Conservation (phyloP, 2,797 vertebrate species). For the Acipenser oxyrinchus region DNA sequence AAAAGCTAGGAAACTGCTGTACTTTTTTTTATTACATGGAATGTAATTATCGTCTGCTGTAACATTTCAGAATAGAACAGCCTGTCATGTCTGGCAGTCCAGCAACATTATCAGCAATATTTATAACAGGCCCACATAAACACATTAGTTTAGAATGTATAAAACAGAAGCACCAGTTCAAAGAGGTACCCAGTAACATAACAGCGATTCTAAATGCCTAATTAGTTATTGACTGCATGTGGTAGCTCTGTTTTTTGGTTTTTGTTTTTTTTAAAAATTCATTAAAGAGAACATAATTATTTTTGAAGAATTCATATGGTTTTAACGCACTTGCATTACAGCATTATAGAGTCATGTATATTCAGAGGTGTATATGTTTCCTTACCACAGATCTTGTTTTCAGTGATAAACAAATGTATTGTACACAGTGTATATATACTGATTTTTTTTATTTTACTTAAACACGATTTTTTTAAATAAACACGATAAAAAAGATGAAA, state of each 20-base stretch:
- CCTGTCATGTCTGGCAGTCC: background rate
- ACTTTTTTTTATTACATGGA: background rate
- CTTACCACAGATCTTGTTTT: no score
- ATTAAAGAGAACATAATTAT: background rate
- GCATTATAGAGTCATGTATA: constrained; percentile 3
- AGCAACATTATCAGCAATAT: background rate
- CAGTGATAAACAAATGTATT: no score
- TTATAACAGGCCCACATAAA: background rate
- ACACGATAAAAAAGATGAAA: no score
- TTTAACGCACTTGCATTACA: constrained; percentile 15
- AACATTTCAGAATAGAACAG: background rate
- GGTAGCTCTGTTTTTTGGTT: background rate
- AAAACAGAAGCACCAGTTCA: background rate
- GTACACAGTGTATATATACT: constrained; percentile 8
- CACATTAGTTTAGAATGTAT: background rate
- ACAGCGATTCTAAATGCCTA: background rate
- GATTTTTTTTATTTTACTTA: no score
- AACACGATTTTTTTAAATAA: no score
- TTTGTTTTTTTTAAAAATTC: background rate
- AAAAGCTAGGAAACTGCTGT: background rate
- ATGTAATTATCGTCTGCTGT: background rate
- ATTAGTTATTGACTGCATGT: background rate
- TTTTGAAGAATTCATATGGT: constrained; percentile 20
- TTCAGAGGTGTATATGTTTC: no score
- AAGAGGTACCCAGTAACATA: background rate